phyloP scores from a whole-genome alignment of 2,797 vertebrate genomes.

The Clarias laeviceps region DNA sequence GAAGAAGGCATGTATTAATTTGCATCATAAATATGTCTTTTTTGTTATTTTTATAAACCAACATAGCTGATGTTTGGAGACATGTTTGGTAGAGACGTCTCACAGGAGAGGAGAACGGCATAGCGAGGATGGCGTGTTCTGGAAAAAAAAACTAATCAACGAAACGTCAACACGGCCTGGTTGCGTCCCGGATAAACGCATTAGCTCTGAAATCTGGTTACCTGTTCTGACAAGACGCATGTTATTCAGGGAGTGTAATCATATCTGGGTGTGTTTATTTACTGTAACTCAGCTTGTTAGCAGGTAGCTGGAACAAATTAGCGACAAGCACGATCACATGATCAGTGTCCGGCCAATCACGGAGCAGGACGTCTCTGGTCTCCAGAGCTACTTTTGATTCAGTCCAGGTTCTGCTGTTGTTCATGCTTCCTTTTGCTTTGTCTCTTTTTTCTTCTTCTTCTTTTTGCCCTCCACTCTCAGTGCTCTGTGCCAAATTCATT shows the following conservation, averaged over 20 bases:
- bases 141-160: constrained; percentile 58
- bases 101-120: too few relatives aligned
- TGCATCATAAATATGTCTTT: too few relatives aligned
- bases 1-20: too few relatives aligned
- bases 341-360: constrained; percentile 37
- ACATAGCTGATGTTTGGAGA: too few relatives aligned
- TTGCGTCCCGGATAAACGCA: constrained; percentile 71
- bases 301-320: constrained; percentile 39
- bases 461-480: too few relatives aligned
- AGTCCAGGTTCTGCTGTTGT: constrained; percentile 24
- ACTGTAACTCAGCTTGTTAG: constrained; percentile 9
- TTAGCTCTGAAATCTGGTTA: constrained; percentile 73
- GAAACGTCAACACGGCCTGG: constrained; percentile 65
- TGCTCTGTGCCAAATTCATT: constrained; percentile 14
- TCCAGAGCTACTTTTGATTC: neutral
- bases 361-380: constrained; percentile 22
- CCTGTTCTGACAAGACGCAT: constrained; percentile 63
- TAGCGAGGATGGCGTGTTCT: neutral
- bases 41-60: too few relatives aligned
- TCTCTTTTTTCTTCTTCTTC: neutral
- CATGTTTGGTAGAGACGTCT: too few relatives aligned
- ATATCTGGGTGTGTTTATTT: constrained; percentile 57
- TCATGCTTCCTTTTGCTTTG: neutral
- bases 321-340: constrained; percentile 53
- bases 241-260: constrained; percentile 63